Evolutionary conservation across 2,797 vertebrate species (phyloP).

Genomic region (Micropoecilia bifurca): DNA sequence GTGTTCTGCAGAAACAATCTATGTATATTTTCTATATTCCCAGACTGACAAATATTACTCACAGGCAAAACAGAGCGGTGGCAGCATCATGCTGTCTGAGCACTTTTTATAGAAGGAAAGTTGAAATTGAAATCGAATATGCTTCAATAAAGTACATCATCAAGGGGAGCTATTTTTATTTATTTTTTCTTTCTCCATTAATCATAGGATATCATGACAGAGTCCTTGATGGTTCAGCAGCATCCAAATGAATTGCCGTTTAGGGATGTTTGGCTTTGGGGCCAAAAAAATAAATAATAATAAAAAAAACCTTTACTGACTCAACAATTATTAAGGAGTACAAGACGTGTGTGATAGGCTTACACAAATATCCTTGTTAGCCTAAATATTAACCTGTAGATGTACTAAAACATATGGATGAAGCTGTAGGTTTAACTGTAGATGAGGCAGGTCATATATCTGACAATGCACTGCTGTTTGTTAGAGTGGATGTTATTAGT

Average conservation of each 20-base stretch:
- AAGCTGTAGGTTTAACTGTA: not conserved
- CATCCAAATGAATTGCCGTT: not conserved
- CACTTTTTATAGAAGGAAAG: not conserved
- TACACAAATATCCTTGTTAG: not conserved
- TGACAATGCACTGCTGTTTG: not conserved
- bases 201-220: not conserved
- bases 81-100: not conserved
- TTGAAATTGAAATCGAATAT: not conserved
- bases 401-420: not conserved
- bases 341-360: not conserved
- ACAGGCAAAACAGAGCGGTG: not conserved
- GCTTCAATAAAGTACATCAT: not conserved
- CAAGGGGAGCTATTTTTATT: not conserved
- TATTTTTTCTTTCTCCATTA: not conserved
- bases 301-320: not conserved
- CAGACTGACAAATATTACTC: not conserved
- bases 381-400: not conserved
- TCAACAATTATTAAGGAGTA: not conserved
- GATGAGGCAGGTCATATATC: not conserved
- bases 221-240: not conserved
- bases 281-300: too few relatives aligned
- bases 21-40: not conserved
- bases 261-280: not conserved
- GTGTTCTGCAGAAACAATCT: not conserved
- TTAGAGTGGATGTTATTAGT: not conserved